These are phyloP conservation scores for Ophion ellenae DNA, from an alignment of 2,888 invertebrate genomes.

Conservation along the genomic window DNA sequence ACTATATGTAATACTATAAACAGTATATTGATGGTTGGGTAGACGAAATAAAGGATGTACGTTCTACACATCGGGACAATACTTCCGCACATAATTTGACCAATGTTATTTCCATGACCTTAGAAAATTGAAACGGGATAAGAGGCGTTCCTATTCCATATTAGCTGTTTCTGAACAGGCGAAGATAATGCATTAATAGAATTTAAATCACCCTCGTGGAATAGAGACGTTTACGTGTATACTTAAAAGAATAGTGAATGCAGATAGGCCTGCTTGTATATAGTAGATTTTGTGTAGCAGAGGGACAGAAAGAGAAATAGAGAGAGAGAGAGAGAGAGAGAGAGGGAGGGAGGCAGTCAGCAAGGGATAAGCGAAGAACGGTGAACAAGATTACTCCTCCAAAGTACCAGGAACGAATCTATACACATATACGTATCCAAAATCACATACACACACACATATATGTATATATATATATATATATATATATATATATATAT, in stretches of 20 bases:
- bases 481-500: too few relatives aligned
- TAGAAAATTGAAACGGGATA: constrained; percentile 4
- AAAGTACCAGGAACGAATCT: constrained; percentile 41
- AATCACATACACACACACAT: not conserved
- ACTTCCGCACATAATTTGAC: too few relatives aligned
- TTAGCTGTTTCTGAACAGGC: not conserved
- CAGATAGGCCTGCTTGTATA: constrained; percentile 44
- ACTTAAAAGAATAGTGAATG: constrained; percentile 48
- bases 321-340: not conserved
- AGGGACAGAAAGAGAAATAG: not conserved
- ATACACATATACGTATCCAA: constrained; percentile 17
- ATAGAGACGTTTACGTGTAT: constrained; percentile 62
- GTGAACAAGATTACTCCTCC: constrained; percentile 57
- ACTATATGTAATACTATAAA: too few relatives aligned
- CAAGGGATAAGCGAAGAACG: constrained; percentile 53
- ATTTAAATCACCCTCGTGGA: constrained; percentile 57
- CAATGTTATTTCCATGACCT: not conserved
- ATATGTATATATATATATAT: not conserved
- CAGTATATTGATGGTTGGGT: too few relatives aligned
- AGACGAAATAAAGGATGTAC: too few relatives aligned
- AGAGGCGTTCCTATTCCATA: too few relatives aligned
- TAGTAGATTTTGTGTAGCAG: not conserved
- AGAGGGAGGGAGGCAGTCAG: not conserved
- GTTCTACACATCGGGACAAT: too few relatives aligned
- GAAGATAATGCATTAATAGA: constrained; percentile 49